Evolutionary conservation across 2,113 vertebrate genomes (phyloP).

Genomic region (Corythaeola cristata): DNA sequence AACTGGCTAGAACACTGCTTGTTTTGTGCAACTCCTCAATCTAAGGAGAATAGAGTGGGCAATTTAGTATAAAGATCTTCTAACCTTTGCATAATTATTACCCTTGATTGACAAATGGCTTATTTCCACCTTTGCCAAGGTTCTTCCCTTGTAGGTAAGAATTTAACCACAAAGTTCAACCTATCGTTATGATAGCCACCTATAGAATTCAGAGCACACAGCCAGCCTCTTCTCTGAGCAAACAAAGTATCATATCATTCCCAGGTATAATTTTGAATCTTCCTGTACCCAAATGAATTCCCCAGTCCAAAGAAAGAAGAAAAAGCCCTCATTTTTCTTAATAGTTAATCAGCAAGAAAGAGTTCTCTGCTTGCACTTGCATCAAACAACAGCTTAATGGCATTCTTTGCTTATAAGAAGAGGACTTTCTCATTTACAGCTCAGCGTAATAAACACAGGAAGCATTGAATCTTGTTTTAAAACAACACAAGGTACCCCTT

Average conservation of each 20-base stretch:
- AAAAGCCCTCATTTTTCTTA: neutral
- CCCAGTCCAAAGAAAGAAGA: slow-evolving; percentile 15
- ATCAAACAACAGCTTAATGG: neutral
- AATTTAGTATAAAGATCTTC: slow-evolving; percentile 23
- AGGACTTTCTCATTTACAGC: slow-evolving; percentile 30
- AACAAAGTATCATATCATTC: neutral
- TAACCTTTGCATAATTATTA: neutral
- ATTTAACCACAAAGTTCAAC: neutral
- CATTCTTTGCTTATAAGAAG: neutral
- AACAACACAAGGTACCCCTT: slow-evolving; percentile 5
- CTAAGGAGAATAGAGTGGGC: slow-evolving; percentile 48
- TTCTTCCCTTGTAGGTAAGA: neutral
- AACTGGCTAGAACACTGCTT: slow-evolving; percentile 69
- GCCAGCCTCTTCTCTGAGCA: slow-evolving; percentile 61
- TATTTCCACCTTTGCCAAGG: neutral
- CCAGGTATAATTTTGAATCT: neutral
- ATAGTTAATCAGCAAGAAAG: neutral
- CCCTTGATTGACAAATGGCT: neutral
- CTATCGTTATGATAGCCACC: slow-evolving; percentile 42
- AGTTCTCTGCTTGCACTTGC: neutral
- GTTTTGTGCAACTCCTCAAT: neutral
- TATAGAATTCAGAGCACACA: slow-evolving; percentile 63
- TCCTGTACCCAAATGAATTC: neutral
- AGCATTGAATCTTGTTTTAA: slow-evolving; percentile 10
- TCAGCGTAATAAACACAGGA: neutral